A percentile compares a stretch with the other conserved stretches of the same genome.
Evolutionary conservation across 2,888 invertebrate species (phyloP).

Genomic region (Tiphia femorata): DNA sequence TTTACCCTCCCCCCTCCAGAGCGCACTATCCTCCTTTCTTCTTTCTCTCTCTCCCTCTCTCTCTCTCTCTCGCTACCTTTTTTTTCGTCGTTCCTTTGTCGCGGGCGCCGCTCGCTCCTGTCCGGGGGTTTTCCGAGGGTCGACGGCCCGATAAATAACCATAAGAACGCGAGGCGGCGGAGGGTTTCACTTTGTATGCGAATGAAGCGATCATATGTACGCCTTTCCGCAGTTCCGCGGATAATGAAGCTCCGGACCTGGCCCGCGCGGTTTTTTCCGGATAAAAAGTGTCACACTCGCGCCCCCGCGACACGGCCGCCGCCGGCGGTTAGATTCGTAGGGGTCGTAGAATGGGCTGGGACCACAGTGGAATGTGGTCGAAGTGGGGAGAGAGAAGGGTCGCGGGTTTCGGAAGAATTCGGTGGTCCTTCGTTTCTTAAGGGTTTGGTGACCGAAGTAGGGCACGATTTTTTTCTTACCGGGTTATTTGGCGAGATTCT

Average conservation of each 20-base stretch:
- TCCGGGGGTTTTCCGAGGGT: slow-evolving; percentile 41
- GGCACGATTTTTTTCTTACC: no score
- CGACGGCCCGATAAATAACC: slow-evolving; percentile 63
- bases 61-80: slow-evolving; percentile 12
- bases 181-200: slow-evolving; percentile 51
- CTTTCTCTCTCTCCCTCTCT: slow-evolving; percentile 18
- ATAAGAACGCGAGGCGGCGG: slow-evolving; percentile 57
- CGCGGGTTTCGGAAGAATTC: no score
- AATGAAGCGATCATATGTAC: slow-evolving; percentile 51
- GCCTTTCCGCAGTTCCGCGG: slow-evolving; percentile 36
- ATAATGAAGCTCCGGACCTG: slow-evolving; percentile 27
- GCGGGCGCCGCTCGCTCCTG: slow-evolving; percentile 29
- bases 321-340: slow-evolving; percentile 13
- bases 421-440: no score
- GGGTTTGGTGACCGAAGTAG: no score
- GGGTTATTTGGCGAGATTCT: no score
- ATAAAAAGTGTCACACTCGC: slow-evolving; percentile 5
- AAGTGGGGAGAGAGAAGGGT: no score
- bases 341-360: neutral
- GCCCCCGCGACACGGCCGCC: neutral
- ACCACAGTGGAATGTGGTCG: neutral
- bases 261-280: neutral
- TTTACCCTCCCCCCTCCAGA: no score
- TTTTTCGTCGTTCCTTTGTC: slow-evolving; percentile 39
- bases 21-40: slow-evolving; percentile 22